Evolutionary conservation across 2,797 vertebrate species (phyloP).

Genomic region (Spheniscus humboldti): DNA sequence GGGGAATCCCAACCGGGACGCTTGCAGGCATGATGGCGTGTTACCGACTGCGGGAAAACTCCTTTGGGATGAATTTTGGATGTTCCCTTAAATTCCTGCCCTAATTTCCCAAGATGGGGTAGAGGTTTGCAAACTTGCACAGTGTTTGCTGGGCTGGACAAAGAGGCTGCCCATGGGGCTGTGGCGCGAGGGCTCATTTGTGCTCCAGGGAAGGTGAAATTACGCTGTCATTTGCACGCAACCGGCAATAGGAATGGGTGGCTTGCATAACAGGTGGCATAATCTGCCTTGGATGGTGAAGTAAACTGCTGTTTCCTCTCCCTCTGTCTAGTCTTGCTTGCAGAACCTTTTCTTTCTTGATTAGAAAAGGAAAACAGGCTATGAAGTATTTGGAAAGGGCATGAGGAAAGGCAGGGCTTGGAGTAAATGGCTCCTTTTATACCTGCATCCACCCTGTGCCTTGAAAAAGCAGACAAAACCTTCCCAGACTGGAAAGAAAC

Average conservation of each 20-base stretch:
- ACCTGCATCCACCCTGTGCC: not conserved
- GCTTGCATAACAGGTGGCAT: not conserved
- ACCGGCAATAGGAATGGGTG: not conserved
- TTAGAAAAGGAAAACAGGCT: not conserved
- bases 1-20: not conserved
- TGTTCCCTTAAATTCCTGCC: not conserved
- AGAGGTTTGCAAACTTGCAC: rapidly evolving
- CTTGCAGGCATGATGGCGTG: rapidly evolving
- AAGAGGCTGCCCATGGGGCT: not conserved
- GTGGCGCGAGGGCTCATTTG: rapidly evolving
- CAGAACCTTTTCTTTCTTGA: rapidly evolving
- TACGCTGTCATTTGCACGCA: rapidly evolving
- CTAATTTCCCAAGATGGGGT: rapidly evolving
- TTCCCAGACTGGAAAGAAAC: not conserved
- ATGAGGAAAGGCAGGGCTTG: not conserved
- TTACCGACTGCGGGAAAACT: rapidly evolving
- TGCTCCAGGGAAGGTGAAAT: not conserved
- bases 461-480: rapidly evolving
- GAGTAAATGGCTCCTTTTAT: not conserved
- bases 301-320: not conserved
- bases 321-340: not conserved
- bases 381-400: not conserved
- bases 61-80: not conserved
- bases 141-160: rapidly evolving
- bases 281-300: not conserved